phyloP scores from a whole-genome alignment of 2,888 invertebrate species.

The Mechanitis messenoides region DNA sequence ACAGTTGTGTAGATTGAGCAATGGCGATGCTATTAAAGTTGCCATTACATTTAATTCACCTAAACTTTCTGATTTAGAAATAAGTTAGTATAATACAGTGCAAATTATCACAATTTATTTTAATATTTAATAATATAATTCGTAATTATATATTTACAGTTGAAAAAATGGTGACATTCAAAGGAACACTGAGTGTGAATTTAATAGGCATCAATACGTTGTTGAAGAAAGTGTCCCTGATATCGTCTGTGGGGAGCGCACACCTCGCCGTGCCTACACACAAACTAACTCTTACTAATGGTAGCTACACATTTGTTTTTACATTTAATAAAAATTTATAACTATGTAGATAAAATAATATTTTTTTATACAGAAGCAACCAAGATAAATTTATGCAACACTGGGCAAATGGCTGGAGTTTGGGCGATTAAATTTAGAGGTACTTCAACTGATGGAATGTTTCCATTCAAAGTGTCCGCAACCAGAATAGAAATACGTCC shows the following conservation, averaged over 20 bases:
- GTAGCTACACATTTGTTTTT: constrained; percentile 35
- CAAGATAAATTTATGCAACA: constrained; percentile 46
- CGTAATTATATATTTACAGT: constrained; percentile 21
- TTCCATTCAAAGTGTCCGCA: constrained; percentile 50
- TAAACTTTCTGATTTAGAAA: constrained; percentile 44
- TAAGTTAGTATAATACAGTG: constrained; percentile 41
- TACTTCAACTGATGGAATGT: constrained; percentile 32
- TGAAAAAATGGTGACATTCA: constrained; percentile 37
- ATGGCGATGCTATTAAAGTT: constrained; percentile 60
- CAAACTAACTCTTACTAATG: constrained; percentile 47
- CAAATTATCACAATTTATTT: neutral
- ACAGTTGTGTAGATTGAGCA: constrained; percentile 57
- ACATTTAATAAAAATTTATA: neutral
- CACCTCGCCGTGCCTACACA: constrained; percentile 41
- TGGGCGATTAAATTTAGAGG: constrained; percentile 51
- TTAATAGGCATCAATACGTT: constrained; percentile 51
- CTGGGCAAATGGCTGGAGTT: constrained; percentile 50
- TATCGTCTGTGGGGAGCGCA: constrained; percentile 51
- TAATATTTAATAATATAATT: neutral
- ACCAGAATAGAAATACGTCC: constrained; percentile 50
- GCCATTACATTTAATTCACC: constrained; percentile 57
- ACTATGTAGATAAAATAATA: neutral
- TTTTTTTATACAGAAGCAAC: constrained; percentile 47
- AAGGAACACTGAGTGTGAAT: constrained; percentile 51
- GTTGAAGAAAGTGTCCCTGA: constrained; percentile 51